Percentiles rank a stretch among this genome's conserved stretches.
phyloP scores from a whole-genome alignment of 2,888 invertebrate species.

The Oeneis ivallda region DNA sequence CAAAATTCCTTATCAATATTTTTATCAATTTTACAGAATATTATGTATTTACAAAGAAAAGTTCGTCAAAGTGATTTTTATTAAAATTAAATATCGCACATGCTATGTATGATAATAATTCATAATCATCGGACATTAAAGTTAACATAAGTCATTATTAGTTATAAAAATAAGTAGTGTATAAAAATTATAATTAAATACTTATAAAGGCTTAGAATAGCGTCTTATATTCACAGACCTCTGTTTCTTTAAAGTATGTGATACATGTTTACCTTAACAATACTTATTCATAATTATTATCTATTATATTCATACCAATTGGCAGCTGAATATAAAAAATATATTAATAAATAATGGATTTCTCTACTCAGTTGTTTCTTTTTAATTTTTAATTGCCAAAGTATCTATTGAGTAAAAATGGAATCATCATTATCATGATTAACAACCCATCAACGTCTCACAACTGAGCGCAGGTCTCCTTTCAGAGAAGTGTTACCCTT shows the following conservation, averaged over 20 bases:
- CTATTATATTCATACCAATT: background rate
- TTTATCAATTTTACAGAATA: too few species aligned
- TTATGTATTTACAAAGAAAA: too few species aligned
- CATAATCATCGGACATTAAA: too few species aligned
- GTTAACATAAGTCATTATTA: background rate
- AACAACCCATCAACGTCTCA: too few species aligned
- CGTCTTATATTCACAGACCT: background rate
- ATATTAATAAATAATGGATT: constrained; percentile 8
- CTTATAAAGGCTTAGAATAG: background rate
- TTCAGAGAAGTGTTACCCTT: too few species aligned
- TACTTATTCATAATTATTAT: background rate
- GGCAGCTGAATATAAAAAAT: constrained; percentile 2
- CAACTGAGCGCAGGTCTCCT: too few species aligned
- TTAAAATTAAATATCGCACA: too few species aligned
- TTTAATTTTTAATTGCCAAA: background rate
- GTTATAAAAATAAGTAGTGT: background rate
- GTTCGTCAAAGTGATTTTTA: too few species aligned
- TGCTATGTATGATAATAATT: too few species aligned
- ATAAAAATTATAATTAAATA: background rate
- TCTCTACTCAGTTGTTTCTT: constrained; percentile 2
- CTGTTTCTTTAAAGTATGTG: background rate
- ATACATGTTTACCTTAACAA: background rate
- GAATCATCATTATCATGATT: too few species aligned
- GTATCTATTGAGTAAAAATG: too few species aligned
- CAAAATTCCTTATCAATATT: too few species aligned